phyloP scores from a whole-genome alignment of 2,113 vertebrate genomes.

The Lycaon pictus region DNA sequence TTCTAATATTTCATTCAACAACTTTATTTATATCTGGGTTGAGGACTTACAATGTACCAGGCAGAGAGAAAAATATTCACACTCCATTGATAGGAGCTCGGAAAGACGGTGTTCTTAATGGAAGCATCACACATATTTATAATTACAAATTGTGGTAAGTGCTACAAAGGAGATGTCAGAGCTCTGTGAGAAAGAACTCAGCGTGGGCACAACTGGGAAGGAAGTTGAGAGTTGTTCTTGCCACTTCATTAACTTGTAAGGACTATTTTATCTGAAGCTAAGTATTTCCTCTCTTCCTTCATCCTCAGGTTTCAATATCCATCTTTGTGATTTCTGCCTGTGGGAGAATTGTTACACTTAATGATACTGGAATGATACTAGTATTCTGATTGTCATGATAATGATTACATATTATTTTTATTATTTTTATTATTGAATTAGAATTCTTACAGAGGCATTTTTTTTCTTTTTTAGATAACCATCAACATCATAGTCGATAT shows the following conservation, averaged over 20 bases:
- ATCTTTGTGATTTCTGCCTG: not conserved
- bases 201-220: accelerated
- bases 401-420: not conserved
- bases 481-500: not conserved
- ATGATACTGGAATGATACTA: not conserved
- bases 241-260: not conserved
- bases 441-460: not conserved
- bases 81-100: not conserved
- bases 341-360: not conserved
- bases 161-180: not conserved
- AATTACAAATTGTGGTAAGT: not conserved
- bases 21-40: not conserved
- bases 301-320: not conserved
- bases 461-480: not conserved
- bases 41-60: not conserved
- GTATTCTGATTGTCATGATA: not conserved
- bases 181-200: not conserved
- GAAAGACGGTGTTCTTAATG: not conserved
- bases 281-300: not conserved
- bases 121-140: not conserved
- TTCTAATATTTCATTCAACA: not conserved
- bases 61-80: not conserved
- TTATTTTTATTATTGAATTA: not conserved
- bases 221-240: not conserved
- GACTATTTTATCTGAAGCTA: not conserved